These are phyloP conservation scores for Phrynocephalus guinanensis DNA, from an alignment of 2,797 vertebrate species.

Conservation along the genomic window DNA sequence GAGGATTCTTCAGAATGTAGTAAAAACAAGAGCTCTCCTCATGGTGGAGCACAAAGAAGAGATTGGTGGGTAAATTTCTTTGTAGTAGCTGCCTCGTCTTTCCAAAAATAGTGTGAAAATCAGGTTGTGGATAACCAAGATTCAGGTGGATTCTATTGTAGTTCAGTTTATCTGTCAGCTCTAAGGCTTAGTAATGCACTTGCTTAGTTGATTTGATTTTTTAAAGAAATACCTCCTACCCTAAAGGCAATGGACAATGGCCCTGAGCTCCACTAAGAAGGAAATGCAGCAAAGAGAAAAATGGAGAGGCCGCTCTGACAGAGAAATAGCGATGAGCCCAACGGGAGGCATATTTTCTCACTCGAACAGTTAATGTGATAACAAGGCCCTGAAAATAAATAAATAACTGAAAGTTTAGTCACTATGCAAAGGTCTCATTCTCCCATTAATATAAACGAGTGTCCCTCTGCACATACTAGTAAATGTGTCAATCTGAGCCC, in stretches of 20 bases:
- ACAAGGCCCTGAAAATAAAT: slow-evolving; percentile 13
- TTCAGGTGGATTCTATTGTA: slow-evolving; percentile 27
- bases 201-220: slow-evolving; percentile 22
- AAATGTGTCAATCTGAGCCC: slow-evolving; percentile 5
- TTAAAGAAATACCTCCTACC: not conserved
- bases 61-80: not conserved
- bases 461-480: slow-evolving; percentile 3
- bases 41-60: not conserved
- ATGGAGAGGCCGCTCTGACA: not conserved
- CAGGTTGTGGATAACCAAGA: not conserved
- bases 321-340: slow-evolving; percentile 36
- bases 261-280: slow-evolving; percentile 5
- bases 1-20: not conserved
- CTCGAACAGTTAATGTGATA: slow-evolving; percentile 25
- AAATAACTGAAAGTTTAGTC: slow-evolving; percentile 21
- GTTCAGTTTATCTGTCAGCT: slow-evolving; percentile 1
- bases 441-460: slow-evolving; percentile 20
- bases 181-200: slow-evolving; percentile 20
- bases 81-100: not conserved
- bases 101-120: slow-evolving; percentile 13
- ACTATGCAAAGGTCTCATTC: slow-evolving; percentile 21
- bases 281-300: slow-evolving; percentile 10
- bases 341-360: slow-evolving; percentile 33
- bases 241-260: slow-evolving; percentile 7
- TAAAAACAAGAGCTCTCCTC: not conserved